phyloP scores from a whole-genome alignment of 2,113 vertebrate genomes.

The Microtus ochrogaster region DNA sequence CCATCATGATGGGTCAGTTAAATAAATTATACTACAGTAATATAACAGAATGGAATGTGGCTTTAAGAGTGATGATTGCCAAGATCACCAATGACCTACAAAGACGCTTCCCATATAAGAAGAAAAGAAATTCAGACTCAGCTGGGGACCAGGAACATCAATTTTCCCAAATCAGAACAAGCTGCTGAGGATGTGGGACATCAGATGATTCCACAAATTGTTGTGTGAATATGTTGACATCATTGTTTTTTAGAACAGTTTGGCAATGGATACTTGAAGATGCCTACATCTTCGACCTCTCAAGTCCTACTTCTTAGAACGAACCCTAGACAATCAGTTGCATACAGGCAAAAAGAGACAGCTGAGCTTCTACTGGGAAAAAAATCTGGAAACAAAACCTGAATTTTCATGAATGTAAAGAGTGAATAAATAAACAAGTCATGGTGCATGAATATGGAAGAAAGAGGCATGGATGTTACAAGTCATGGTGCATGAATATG shows the following conservation, averaged over 20 bases:
- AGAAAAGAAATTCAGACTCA: slow-evolving; percentile 2
- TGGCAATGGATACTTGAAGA: neutral
- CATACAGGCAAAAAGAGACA: neutral
- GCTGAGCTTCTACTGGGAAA: neutral
- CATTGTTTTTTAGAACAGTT: neutral
- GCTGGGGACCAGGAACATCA: neutral
- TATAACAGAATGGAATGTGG: neutral
- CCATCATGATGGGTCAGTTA: neutral
- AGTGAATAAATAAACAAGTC: neutral
- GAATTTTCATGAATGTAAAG: slow-evolving; percentile 25
- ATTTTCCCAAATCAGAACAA: neutral
- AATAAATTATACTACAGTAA: neutral
- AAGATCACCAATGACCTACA: slow-evolving; percentile 24
- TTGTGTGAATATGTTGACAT: neutral
- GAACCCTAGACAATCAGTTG: neutral
- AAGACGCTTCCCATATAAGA: neutral
- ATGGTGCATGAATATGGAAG: neutral
- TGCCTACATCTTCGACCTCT: neutral
- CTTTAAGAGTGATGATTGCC: neutral
- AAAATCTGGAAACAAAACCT: neutral
- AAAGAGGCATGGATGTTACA: neutral
- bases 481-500: neutral
- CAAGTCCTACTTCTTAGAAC: neutral
- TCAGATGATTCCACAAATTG: neutral
- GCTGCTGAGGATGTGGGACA: neutral